These are phyloP conservation scores for Sebastes trivittatus DNA, from an alignment of 2,797 vertebrate species.

Conservation along the genomic window DNA sequence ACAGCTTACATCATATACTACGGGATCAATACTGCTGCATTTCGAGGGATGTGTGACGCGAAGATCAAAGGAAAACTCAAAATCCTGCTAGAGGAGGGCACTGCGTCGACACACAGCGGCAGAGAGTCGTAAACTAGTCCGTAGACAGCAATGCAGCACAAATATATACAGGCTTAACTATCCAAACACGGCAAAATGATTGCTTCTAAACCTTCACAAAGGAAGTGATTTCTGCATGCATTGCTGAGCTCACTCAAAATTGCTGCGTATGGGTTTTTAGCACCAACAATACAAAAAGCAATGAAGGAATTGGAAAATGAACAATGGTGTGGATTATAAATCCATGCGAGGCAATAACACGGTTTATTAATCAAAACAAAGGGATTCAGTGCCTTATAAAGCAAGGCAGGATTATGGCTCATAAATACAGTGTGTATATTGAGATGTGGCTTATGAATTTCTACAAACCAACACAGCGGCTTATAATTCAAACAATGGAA, in stretches of 20 bases:
- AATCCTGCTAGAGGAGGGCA: not conserved
- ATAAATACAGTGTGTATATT: slow-evolving; percentile 29
- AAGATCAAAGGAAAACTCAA: slow-evolving; percentile 3
- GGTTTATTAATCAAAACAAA: slow-evolving; percentile 66
- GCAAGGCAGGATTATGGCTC: slow-evolving; percentile 40
- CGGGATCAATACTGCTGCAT: not conserved
- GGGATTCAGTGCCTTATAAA: slow-evolving; percentile 27
- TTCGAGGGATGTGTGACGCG: not conserved
- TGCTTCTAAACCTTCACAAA: slow-evolving; percentile 30
- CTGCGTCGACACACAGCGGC: not conserved
- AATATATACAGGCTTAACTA: slow-evolving; percentile 10
- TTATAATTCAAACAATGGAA: slow-evolving; percentile 41
- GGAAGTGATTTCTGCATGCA: slow-evolving; percentile 10
- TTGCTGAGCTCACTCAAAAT: not conserved
- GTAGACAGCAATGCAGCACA: not conserved
- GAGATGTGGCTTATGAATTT: slow-evolving; percentile 42
- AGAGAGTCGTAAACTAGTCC: not conserved
- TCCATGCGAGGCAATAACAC: slow-evolving; percentile 47
- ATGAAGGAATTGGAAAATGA: slow-evolving; percentile 21
- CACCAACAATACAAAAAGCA: slow-evolving; percentile 14
- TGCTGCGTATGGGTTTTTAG: slow-evolving; percentile 23
- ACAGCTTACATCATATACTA: not conserved
- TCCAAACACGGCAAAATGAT: slow-evolving; percentile 17
- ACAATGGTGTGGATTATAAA: slow-evolving; percentile 50
- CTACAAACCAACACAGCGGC: slow-evolving; percentile 14